Base-by-base conservation (phyloP, 1,140 invertebrate genomes). In the Drosophila pectinifera region DNA sequence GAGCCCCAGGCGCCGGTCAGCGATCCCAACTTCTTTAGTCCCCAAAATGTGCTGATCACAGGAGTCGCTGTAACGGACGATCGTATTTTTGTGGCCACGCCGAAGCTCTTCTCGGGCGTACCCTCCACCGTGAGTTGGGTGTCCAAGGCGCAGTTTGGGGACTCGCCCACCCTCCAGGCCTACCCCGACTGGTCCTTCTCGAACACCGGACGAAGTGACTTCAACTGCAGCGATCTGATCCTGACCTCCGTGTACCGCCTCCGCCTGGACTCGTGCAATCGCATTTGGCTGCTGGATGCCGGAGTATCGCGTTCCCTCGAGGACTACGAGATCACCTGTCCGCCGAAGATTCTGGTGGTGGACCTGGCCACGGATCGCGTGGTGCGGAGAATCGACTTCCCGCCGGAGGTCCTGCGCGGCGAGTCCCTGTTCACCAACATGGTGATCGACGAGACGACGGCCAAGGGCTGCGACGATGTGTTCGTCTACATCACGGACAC, bases 101-200 rank as follows among this genome's bases (percentile, higher is more conserved):
- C 96, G 0, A 93, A 96, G 53, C 89, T 97, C 1, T 93, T 95
- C 16, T 93, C 94, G 0, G 96, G 96, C 5, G 95, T 96, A 1
- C 94, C 96, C 0, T 95, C 96, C 3, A 96, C 96, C 0, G 72
- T 97, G 1, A 94, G 93, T 10, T 95, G 93, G 85, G 93, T 97
- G 2, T 94, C 96, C 0, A 93, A 95, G 14, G 85, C 94, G 7
- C 93, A 94, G 0, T 90, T 93, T 0, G 95, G 94, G n/a, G 95
- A 94, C 38, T 96, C 94, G 61, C 96, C 96, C 0, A 93, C 93
- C 54, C 89, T 96, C 3, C 92, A 96, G 92, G 94, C 96, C 0
- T 97, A 96, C 91, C 96, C 96, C 0, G 95, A 95, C 58, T 97
- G 96, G 96, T 95, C 95, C 1, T 97, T 95, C 94, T 96, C 97